Percentiles rank a stretch among this genome's conserved stretches.
phyloP scores from a whole-genome alignment of 2,797 vertebrate species.

The Macropus fuliginosus region DNA sequence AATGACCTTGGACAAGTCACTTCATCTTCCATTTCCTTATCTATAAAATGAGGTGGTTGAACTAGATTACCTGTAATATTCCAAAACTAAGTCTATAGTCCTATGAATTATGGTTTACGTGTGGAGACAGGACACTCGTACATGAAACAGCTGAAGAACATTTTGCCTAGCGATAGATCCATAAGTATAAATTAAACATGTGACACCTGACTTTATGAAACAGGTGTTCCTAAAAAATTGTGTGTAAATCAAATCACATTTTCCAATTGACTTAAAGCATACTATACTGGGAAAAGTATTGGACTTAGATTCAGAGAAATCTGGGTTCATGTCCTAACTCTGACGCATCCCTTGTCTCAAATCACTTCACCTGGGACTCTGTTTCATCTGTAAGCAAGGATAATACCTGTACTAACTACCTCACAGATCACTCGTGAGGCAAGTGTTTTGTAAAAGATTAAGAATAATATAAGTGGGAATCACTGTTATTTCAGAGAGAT shows the following conservation, averaged over 20 bases:
- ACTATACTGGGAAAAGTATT: not conserved
- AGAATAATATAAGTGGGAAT: not conserved
- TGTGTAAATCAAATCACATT: not conserved
- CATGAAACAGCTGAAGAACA: not conserved
- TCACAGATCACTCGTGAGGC: not conserved
- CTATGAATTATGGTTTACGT: not conserved
- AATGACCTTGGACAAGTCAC: not conserved
- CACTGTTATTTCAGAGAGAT: not conserved
- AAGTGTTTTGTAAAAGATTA: not conserved
- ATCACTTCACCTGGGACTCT: not conserved
- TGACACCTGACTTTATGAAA: not conserved
- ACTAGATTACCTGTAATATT: not conserved
- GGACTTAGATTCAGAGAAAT: not conserved
- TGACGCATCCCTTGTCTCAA: not conserved
- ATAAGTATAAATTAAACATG: not conserved
- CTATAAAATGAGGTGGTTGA: not conserved
- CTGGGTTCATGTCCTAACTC: not conserved
- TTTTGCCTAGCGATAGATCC: not conserved
- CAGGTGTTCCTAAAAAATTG: constrained; percentile 7
- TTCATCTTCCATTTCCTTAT: not conserved
- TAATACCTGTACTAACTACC: not conserved
- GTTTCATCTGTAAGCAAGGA: not conserved
- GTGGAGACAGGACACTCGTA: not conserved
- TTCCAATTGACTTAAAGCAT: constrained; percentile 5
- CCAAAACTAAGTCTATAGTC: not conserved